A percentile compares a stretch with the other conserved stretches of the same genome.
phyloP scores from a whole-genome alignment of 2,113 vertebrate species.

The Laterallus jamaicensis region DNA sequence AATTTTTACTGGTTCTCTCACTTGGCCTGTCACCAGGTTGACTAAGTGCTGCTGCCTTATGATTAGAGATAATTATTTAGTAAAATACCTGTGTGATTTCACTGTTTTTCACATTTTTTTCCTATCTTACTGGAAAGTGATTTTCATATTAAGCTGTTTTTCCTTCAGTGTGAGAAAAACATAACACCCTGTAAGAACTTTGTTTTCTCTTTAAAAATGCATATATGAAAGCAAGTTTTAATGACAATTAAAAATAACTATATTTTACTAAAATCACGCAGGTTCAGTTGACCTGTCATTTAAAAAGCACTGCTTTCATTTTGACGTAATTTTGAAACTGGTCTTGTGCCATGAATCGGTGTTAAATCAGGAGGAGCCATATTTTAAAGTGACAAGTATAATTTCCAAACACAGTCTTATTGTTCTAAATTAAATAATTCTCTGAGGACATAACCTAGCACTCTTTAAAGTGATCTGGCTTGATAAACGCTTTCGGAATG shows the following conservation, averaged over 20 bases:
- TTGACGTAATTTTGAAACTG: background rate
- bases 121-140: background rate
- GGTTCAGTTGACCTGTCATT: background rate
- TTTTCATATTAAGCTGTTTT: background rate
- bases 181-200: background rate
- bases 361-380: background rate
- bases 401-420: constrained; percentile 10
- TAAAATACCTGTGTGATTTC: background rate
- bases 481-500: background rate
- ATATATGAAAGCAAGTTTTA: background rate
- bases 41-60: background rate
- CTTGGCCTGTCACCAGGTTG: background rate
- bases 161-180: background rate
- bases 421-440: constrained; percentile 51
- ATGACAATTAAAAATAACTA: background rate
- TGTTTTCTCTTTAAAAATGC: background rate
- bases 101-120: background rate
- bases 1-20: background rate
- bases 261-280: background rate
- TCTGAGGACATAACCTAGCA: background rate
- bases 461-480: background rate
- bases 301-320: background rate
- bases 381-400: constrained; percentile 15
- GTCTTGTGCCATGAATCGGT: background rate
- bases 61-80: background rate